These are phyloP conservation scores for Zophobas atratus DNA, from an alignment of 1,140 invertebrate genomes.

Conservation along the genomic window DNA sequence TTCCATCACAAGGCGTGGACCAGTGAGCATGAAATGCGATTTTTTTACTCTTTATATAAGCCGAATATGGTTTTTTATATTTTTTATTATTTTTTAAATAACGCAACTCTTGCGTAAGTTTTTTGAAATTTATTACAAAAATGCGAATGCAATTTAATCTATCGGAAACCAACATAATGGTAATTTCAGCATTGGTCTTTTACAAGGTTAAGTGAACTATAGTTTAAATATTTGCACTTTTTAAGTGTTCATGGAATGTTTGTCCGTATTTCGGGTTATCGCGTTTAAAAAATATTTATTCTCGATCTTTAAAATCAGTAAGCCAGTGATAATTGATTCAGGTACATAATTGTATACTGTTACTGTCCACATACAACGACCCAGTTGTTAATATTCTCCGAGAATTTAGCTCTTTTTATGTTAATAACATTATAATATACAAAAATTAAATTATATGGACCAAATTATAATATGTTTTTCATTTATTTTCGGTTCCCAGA, in stretches of 20 bases:
- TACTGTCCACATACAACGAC: no score
- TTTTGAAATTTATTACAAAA: slow-evolving; percentile 22
- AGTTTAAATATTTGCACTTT: slow-evolving; percentile 15
- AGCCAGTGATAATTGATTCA: no score
- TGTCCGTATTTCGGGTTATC: neutral
- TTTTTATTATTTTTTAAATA: slow-evolving; percentile 17
- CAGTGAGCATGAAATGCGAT: slow-evolving; percentile 28
- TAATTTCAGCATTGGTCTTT: neutral
- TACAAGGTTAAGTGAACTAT: slow-evolving; percentile 2
- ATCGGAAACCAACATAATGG: neutral
- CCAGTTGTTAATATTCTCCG: no score
- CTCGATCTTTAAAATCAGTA: neutral
- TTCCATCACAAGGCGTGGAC: slow-evolving; percentile 15
- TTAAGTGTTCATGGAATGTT: neutral
- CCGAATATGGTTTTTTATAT: neutral
- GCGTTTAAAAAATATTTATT: neutral
- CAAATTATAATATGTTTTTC: neutral
- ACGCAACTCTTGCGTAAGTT: slow-evolving; percentile 19
- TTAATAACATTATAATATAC: neutral
- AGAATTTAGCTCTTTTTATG: no score
- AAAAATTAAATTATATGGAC: slow-evolving; percentile 1
- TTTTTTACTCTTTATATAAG: slow-evolving; percentile 32
- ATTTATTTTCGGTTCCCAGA: neutral
- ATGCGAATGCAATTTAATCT: slow-evolving; percentile 6
- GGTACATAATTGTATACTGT: no score